Evolutionary conservation across 2,888 invertebrate species (phyloP).

Genomic region (Epistrophe grossulariae): DNA sequence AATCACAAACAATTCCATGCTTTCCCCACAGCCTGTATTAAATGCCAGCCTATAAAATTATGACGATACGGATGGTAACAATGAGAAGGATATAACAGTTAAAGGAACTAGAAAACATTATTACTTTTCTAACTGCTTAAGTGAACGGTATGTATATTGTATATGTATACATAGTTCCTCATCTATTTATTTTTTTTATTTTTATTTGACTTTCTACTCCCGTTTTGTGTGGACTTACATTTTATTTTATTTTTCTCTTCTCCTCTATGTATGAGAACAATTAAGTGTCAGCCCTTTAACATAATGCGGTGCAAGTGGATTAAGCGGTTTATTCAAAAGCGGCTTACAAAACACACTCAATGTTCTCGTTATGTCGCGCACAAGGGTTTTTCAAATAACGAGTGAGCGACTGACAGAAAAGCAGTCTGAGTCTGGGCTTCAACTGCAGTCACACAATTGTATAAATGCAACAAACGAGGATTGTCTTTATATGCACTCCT

Average conservation of each 20-base stretch:
- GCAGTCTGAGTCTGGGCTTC: constrained; percentile 45
- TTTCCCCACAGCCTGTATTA: constrained; percentile 34
- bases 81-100: constrained; percentile 35
- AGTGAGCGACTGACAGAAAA: constrained; percentile 33
- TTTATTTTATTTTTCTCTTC: constrained; percentile 22
- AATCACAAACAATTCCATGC: background rate
- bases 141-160: background rate
- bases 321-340: constrained; percentile 72
- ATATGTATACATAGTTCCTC: background rate
- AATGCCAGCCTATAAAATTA: background rate
- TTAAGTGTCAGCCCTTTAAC: constrained; percentile 72
- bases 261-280: constrained; percentile 51
- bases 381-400: constrained; percentile 52
- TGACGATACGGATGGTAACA: constrained; percentile 11
- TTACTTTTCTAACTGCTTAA: constrained; percentile 50
- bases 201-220: background rate
- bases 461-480: constrained; percentile 62
- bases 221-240: constrained; percentile 2
- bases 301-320: constrained; percentile 73
- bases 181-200: constrained; percentile 27
- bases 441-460: constrained; percentile 43
- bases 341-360: constrained; percentile 68
- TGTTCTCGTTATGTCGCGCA: constrained; percentile 63
- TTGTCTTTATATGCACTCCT: constrained; percentile 43
- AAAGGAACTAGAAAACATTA: constrained; percentile 46